Evolutionary conservation across 2,888 invertebrate species (phyloP).

Genomic region (Cataglyphis cursor): DNA sequence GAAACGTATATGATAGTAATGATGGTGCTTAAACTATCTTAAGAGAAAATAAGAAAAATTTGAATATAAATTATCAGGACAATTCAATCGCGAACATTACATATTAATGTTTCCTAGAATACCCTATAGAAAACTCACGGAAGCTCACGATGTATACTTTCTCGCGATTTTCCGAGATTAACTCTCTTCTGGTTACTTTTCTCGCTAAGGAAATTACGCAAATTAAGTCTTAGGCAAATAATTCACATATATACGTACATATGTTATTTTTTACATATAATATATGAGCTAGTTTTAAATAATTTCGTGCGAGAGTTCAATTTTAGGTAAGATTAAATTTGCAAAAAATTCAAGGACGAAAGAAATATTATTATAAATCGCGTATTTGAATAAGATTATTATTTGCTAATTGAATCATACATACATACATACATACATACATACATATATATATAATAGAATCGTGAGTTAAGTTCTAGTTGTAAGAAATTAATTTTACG

Average conservation of each 20-base stretch:
- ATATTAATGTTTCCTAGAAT: constrained; percentile 10
- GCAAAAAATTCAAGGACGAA: constrained; percentile 46
- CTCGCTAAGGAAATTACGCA: constrained; percentile 2
- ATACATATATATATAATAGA: neutral
- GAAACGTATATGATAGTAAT: constrained; percentile 9
- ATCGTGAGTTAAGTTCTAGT: constrained; percentile 9
- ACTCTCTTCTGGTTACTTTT: neutral
- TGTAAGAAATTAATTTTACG: constrained; percentile 11
- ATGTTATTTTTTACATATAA: constrained; percentile 6
- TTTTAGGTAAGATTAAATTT: constrained; percentile 30
- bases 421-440: too few species aligned
- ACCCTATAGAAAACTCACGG: neutral
- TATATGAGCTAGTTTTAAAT: constrained; percentile 20
- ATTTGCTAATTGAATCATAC: constrained; percentile 15
- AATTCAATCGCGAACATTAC: neutral
- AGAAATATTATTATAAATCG: constrained; percentile 10
- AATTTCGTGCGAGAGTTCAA: constrained; percentile 19
- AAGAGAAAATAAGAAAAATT: constrained; percentile 1
- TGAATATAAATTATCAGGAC: neutral
- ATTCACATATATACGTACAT: constrained; percentile 22
- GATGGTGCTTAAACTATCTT: constrained; percentile 4
- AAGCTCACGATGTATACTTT: constrained; percentile 19
- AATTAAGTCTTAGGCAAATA: constrained; percentile 20
- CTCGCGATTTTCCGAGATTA: constrained; percentile 4
- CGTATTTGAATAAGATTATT: constrained; percentile 12